Evolutionary conservation across 2,888 invertebrate species (phyloP).

Genomic region (Tetranychus piercei): DNA sequence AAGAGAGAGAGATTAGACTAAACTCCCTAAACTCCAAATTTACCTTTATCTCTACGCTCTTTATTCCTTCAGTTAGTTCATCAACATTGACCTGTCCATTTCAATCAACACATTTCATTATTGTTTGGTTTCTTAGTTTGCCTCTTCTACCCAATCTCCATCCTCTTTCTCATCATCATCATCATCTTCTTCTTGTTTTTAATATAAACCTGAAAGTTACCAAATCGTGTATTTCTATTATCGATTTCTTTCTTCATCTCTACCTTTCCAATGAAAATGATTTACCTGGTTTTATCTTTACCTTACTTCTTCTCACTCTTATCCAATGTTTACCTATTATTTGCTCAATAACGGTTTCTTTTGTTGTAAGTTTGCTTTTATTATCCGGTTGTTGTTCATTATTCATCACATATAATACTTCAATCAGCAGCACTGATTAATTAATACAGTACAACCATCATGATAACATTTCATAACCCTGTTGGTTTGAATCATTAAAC

Average conservation of each 20-base stretch:
- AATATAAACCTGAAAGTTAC: background rate
- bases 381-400: no score
- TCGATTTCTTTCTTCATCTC: background rate
- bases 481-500: background rate
- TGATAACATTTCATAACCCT: background rate
- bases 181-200: background rate
- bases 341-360: background rate
- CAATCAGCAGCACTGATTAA: no score
- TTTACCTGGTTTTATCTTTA: background rate
- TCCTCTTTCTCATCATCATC: background rate
- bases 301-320: background rate
- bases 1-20: background rate
- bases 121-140: background rate
- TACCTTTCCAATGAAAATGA: background rate
- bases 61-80: background rate
- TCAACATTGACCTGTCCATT: background rate
- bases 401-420: no score
- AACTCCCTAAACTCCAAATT: background rate
- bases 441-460: no score
- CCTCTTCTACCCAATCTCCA: background rate
- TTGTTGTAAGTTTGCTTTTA: no score
- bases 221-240: background rate
- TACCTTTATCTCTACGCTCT: background rate
- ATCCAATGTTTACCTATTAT: background rate
- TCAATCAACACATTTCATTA: background rate